Evolutionary conservation across 2,888 invertebrate species (phyloP).

Genomic region (Andrena bicolor): DNA sequence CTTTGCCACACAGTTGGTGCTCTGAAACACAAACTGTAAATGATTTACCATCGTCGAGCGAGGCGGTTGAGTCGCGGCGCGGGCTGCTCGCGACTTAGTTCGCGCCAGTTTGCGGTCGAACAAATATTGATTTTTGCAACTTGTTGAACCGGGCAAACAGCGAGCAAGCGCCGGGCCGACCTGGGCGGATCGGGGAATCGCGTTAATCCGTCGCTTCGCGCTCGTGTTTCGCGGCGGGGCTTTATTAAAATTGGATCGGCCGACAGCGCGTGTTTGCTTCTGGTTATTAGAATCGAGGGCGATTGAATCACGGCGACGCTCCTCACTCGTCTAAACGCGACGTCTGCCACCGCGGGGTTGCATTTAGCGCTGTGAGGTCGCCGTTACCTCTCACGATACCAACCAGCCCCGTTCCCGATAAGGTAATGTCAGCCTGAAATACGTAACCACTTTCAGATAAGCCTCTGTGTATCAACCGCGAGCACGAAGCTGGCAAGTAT

Average conservation of each 20-base stretch:
- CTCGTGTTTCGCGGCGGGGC: neutral
- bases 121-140: constrained; percentile 61
- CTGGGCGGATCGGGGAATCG: neutral
- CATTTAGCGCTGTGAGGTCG: constrained; percentile 55
- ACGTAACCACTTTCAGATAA: constrained; percentile 67
- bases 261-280: neutral
- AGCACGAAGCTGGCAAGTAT: constrained; percentile 36
- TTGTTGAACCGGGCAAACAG: constrained; percentile 45
- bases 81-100: constrained; percentile 4
- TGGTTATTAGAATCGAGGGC: constrained; percentile 27
- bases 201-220: constrained; percentile 5
- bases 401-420: constrained; percentile 58
- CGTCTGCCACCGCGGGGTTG: constrained; percentile 3
- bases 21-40: constrained; percentile 2
- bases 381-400: constrained; percentile 33
- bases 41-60: constrained; percentile 6
- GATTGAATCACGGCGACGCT: constrained; percentile 29
- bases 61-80: constrained; percentile 22
- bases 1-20: neutral
- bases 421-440: constrained; percentile 67
- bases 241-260: constrained; percentile 44
- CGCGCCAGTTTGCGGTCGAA: constrained; percentile 25
- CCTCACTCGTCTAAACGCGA: constrained; percentile 23
- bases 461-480: constrained; percentile 50
- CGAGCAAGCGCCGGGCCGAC: neutral